Evolutionary conservation across 2,888 invertebrate genomes (phyloP).

Genomic region (Drosophila recens): DNA sequence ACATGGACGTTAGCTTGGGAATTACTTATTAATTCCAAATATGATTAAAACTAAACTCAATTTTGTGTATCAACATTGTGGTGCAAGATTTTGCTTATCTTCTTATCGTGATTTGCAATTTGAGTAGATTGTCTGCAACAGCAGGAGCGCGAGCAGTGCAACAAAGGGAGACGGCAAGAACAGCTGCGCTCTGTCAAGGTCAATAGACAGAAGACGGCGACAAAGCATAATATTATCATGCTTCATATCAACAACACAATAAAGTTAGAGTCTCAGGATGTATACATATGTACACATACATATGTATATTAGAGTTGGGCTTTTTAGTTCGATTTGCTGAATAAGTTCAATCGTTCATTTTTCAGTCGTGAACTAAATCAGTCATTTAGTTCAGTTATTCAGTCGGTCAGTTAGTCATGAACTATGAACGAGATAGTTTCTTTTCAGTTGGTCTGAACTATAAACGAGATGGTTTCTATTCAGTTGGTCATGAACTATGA

Average conservation of each 20-base stretch:
- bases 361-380: no score
- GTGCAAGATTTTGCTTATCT: slow-evolving; percentile 2
- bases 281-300: not conserved
- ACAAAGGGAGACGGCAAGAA: slow-evolving; percentile 8
- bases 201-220: slow-evolving; percentile 19
- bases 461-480: no score
- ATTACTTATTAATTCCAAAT: slow-evolving; percentile 19
- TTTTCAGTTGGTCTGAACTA: no score
- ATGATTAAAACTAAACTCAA: slow-evolving; percentile 18
- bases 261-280: not conserved
- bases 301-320: no score
- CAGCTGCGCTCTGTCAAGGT: slow-evolving; percentile 47
- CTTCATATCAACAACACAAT: slow-evolving; percentile 1
- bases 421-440: no score
- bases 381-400: no score
- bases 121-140: not conserved
- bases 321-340: no score
- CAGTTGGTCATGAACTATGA: no score
- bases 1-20: slow-evolving; percentile 14
- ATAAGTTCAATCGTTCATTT: no score
- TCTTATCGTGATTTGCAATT: slow-evolving; percentile 14
- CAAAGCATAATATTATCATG: slow-evolving; percentile 10
- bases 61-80: slow-evolving; percentile 12
- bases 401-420: no score
- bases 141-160: slow-evolving; percentile 1